Base-by-base conservation (phyloP, 2,797 vertebrate genomes). In the Rhabdomys pumilio region DNA sequence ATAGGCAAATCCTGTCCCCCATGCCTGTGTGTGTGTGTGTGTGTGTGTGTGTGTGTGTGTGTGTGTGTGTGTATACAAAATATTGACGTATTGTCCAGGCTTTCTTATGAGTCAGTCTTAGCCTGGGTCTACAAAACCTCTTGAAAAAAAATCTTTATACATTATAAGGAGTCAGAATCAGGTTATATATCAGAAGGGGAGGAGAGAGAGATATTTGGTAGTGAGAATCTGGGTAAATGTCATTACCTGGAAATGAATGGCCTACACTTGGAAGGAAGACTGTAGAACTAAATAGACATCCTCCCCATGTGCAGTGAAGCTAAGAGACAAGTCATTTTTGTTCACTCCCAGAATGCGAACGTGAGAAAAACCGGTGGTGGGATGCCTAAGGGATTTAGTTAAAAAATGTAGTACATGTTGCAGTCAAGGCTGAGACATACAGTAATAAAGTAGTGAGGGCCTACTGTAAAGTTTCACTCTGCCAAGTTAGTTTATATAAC, bases 331-430 rank as follows among this genome's bases (percentile, higher is more conserved):
- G 67, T 31, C 38, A 38, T 13, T 67, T 82, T 82, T 81, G 76
- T 90, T 96, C 7, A n/a, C 67, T 92, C 69, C 92, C 22, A 92
- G 73, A 94, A 69, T 38, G 90, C 77, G n/a, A 94, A 7, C 0
- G 0, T 85, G 72, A 65, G 57, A 89, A 94, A 41, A 93, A 31
- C 55, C 31, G 4, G 63, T 24, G 65, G 93, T 73, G 9, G 50
- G 44, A 76, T 94, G 50, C 63, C 31, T 83, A 73, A 93, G 93
- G 92, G 93, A 13, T 14, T 93, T 61, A 95, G 29, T 59, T 92
- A 29, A 90, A 84, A 24, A 86, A 41, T 24, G 34, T 85, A 9
- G 34, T 17, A 41, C 1, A 76, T 50, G 10, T 22, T 61, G 10
- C 44, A 69, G 73, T 80, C 69, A 95, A 92, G 41, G 76, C 1